Percentiles rank a stretch among this genome's conserved stretches.
These are phyloP conservation scores for Cairina moschata DNA, from an alignment of 2,113 vertebrate genomes.

Conservation along the genomic window DNA sequence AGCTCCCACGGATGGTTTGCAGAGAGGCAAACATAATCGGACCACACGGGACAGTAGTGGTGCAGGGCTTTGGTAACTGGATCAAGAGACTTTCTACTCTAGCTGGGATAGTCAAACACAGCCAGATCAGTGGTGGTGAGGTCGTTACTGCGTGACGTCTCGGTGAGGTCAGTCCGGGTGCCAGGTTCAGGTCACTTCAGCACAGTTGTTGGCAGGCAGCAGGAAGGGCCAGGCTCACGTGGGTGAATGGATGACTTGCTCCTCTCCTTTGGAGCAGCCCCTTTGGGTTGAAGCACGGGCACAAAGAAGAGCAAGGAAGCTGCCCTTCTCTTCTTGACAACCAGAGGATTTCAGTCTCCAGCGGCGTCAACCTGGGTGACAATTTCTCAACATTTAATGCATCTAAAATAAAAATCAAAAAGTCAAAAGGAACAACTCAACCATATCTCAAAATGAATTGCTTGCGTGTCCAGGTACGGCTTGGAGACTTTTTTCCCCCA, in stretches of 20 bases:
- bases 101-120: neutral
- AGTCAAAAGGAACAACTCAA: conserved; percentile 45
- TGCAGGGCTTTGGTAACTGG: conserved; percentile 23
- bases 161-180: conserved; percentile 1
- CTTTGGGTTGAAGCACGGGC: neutral
- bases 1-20: neutral
- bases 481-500: neutral
- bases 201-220: neutral
- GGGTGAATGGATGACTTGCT: neutral
- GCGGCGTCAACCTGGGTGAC: neutral
- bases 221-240: neutral
- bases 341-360: conserved; percentile 22
- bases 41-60: neutral
- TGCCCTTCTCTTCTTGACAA: conserved; percentile 8
- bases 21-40: neutral
- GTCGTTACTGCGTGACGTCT: neutral
- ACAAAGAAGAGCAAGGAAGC: neutral
- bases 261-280: conserved; percentile 6
- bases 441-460: neutral
- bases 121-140: neutral
- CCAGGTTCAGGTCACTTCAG: neutral
- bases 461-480: conserved; percentile 29
- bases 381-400: conserved; percentile 22
- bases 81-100: conserved; percentile 18
- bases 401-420: conserved; percentile 24